phyloP scores from a whole-genome alignment of 1,140 invertebrate species.

The Zeugodacus cucurbitae region DNA sequence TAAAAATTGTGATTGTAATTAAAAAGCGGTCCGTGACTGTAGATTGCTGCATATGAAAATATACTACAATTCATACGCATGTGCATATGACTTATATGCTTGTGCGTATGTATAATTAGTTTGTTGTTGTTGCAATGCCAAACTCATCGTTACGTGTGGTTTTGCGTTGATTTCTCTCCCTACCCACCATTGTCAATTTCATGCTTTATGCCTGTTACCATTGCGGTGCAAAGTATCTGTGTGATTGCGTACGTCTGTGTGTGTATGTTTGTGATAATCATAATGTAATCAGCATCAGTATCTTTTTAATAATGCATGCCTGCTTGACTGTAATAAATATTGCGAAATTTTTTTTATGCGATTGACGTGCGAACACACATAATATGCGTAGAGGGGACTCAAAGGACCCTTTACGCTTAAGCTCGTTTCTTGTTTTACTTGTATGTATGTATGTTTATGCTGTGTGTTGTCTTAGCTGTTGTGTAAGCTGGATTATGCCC shows the following conservation, averaged over 20 bases:
- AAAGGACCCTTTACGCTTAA: conserved; percentile 23
- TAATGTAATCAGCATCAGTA: conserved; percentile 39
- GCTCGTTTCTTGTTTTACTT: background rate
- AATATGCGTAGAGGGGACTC: background rate
- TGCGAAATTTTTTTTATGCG: background rate
- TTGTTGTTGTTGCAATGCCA: background rate
- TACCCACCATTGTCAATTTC: conserved; percentile 4
- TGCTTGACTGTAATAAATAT: conserved; percentile 37
- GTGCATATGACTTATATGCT: background rate
- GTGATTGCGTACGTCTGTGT: background rate
- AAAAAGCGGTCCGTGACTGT: background rate
- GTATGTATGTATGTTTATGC: background rate
- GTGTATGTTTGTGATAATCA: conserved; percentile 23
- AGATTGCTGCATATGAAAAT: background rate
- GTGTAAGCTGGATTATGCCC: conserved; percentile 3
- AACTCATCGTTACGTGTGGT: background rate
- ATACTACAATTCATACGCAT: background rate
- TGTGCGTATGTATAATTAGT: background rate
- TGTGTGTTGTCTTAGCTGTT: background rate
- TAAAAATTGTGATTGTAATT: too few relatives aligned
- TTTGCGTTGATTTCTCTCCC: background rate
- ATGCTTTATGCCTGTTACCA: background rate
- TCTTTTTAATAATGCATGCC: conserved; percentile 36
- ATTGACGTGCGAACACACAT: background rate
- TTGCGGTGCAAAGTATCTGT: background rate